These are phyloP conservation scores for Anas capensis DNA, from an alignment of 2,797 vertebrate species.

Conservation along the genomic window DNA sequence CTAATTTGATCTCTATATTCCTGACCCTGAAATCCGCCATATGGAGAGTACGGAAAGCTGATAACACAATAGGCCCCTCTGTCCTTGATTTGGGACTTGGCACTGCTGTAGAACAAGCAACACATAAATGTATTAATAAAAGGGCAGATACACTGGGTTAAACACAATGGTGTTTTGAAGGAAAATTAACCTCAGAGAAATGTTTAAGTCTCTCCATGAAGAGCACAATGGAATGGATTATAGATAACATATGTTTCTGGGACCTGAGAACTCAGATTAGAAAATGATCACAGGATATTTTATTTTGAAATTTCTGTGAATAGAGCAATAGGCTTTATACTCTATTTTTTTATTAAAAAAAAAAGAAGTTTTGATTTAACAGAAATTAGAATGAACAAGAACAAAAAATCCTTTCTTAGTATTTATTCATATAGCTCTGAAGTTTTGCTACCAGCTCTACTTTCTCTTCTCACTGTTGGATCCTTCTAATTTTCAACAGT, in stretches of 20 bases:
- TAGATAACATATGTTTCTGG: not conserved
- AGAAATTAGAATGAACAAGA: not conserved
- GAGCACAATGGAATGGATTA: slow-evolving; percentile 6
- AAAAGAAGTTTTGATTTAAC: not conserved
- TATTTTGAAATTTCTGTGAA: not conserved
- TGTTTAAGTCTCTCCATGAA: not conserved
- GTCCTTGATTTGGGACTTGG: not conserved
- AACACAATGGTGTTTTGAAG: slow-evolving; percentile 41
- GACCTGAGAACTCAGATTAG: slow-evolving; percentile 18
- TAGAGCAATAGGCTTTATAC: not conserved
- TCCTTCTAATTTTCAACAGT: not conserved
- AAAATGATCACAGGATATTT: slow-evolving; percentile 5
- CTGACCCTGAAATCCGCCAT: not conserved
- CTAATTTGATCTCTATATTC: not conserved
- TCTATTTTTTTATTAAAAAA: not conserved
- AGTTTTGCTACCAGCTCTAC: not conserved
- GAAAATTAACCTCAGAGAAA: slow-evolving; percentile 13
- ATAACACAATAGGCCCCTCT: not conserved
- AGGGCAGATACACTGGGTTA: not conserved
- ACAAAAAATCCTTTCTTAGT: not conserved
- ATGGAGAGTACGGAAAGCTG: not conserved
- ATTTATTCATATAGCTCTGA: not conserved
- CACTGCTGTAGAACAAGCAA: slow-evolving; percentile 1
- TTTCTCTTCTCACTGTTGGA: not conserved
- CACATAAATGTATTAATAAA: not conserved